These are phyloP conservation scores for Patagioenas fasciata DNA, from an alignment of 2,113 vertebrate species.

Conservation along the genomic window DNA sequence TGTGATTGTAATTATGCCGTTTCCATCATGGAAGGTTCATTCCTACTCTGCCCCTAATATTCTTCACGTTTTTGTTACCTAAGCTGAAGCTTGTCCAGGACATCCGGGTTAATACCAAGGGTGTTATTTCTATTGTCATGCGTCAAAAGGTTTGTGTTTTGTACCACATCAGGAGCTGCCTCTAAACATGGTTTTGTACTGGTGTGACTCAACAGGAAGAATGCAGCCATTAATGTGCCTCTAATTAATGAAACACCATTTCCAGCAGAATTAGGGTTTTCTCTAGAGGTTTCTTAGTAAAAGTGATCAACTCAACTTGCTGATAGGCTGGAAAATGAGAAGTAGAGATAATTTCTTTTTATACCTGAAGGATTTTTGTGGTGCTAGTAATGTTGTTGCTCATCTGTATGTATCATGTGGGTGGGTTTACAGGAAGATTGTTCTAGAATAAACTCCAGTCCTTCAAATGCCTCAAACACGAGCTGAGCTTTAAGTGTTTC, in stretches of 20 bases:
- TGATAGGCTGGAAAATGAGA: background rate
- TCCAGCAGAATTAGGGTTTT: slow-evolving; percentile 32
- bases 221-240: background rate
- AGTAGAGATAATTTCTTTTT: background rate
- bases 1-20: background rate
- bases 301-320: background rate
- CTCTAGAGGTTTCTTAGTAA: background rate
- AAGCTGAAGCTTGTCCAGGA: background rate
- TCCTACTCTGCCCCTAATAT: background rate
- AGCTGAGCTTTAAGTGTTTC: background rate
- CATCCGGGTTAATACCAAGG: background rate
- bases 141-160: slow-evolving; percentile 18
- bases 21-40: background rate
- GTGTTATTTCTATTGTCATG: background rate
- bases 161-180: background rate
- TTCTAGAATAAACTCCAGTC: background rate
- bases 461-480: background rate
- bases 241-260: slow-evolving; percentile 26
- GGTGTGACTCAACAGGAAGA: slow-evolving; percentile 40
- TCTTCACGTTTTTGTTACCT: background rate
- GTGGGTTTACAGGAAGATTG: background rate
- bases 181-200: background rate
- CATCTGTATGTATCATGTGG: too few species aligned
- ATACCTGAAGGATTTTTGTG: background rate
- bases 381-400: background rate